A percentile compares a stretch with the other conserved stretches of the same genome.
Conservation (phyloP, 1,140 invertebrate species). For the Galleria mellonella region DNA sequence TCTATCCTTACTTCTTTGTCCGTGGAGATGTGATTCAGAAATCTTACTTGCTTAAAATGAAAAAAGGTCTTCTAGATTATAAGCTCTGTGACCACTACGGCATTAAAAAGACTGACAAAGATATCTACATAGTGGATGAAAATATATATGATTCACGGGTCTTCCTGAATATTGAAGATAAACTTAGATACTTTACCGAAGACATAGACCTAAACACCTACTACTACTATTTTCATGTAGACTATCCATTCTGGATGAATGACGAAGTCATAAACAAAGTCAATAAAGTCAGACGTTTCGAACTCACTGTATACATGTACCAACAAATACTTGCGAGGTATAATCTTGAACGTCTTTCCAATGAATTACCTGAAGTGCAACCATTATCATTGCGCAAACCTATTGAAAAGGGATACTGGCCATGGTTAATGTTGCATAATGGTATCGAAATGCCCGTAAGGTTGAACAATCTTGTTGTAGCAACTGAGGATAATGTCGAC, state of each 20-base stretch:
- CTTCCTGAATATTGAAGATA: conserved; percentile 48
- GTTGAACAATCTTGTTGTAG: conserved; percentile 73
- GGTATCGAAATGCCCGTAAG: conserved; percentile 79
- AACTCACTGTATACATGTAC: conserved; percentile 76
- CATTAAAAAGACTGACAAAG: conserved; percentile 59
- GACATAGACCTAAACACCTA: conserved; percentile 81
- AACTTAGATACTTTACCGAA: conserved; percentile 80
- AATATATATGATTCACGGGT: conserved; percentile 62
- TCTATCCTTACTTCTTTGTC: conserved; percentile 80
- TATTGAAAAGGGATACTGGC: conserved; percentile 76
- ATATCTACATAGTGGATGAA: conserved; percentile 58
- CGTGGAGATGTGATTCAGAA: conserved; percentile 76
- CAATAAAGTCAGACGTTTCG: conserved; percentile 75
- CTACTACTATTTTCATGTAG: conserved; percentile 81
- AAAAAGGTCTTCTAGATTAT: conserved; percentile 50
- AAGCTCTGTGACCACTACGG: conserved; percentile 57
- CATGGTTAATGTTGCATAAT: conserved; percentile 77
- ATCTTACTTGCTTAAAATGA: conserved; percentile 76
- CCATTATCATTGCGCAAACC: conserved; percentile 68
- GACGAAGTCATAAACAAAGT: conserved; percentile 74
- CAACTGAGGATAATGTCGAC: conserved; percentile 68
- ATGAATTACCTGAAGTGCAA: conserved; percentile 75
- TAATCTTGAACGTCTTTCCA: conserved; percentile 79
- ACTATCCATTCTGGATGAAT: conserved; percentile 80
- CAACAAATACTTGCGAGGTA: conserved; percentile 79